Evolutionary conservation across 2,888 invertebrate genomes (phyloP).

Genomic region (Melanchra persicariae): DNA sequence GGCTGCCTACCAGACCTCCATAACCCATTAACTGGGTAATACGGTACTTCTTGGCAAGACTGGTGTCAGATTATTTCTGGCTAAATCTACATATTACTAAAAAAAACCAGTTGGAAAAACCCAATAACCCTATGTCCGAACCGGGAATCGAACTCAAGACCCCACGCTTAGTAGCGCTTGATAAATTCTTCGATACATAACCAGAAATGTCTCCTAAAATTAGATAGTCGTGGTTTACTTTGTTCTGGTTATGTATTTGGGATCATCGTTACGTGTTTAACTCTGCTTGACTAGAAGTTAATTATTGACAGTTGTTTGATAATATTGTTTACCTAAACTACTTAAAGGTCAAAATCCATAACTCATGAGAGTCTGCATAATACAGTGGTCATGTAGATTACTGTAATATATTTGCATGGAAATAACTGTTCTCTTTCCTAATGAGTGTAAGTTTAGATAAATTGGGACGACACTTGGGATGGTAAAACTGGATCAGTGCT

Average conservation of each 20-base stretch:
- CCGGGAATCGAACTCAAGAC: background rate
- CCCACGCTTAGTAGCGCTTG: background rate
- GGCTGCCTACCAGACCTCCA: no score
- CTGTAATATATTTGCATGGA: background rate
- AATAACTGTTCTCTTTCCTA: background rate
- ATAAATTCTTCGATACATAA: no score
- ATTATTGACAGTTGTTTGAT: slow-evolving; percentile 30
- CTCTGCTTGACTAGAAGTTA: slow-evolving; percentile 16
- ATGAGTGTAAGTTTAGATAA: no score
- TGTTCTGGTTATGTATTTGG: slow-evolving; percentile 1
- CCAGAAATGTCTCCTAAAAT: background rate
- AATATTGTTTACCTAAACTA: slow-evolving; percentile 17
- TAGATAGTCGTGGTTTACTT: background rate
- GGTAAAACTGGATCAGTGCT: no score
- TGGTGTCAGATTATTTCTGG: no score
- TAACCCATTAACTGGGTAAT: no score
- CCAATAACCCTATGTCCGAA: background rate
- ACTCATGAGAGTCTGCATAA: slow-evolving; percentile 9
- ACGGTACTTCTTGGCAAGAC: no score
- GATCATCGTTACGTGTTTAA: slow-evolving; percentile 27
- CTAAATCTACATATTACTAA: no score
- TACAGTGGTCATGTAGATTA: slow-evolving; percentile 3
- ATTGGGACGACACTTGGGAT: no score
- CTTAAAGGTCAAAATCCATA: slow-evolving; percentile 16
- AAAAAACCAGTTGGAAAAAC: background rate